Percentiles rank a stretch among this genome's conserved stretches.
Evolutionary conservation across 2,888 invertebrate species (phyloP).

Genomic region (Onthophagus sagittarius): DNA sequence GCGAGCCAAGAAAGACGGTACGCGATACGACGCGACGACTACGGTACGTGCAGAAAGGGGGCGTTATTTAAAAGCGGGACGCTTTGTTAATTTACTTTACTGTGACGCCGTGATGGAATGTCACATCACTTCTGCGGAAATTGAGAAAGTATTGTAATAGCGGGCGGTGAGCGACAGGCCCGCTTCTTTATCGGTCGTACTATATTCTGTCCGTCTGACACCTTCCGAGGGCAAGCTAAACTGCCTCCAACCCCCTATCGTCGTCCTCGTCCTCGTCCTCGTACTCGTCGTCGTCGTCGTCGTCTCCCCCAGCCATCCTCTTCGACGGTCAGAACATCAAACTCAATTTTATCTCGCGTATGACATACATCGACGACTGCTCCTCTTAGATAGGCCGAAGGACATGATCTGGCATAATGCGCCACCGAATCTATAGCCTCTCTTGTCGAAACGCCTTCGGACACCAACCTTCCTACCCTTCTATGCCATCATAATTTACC

Average conservation of each 20-base stretch:
- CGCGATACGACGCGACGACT: conserved; percentile 14
- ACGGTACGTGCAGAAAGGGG: conserved; percentile 32
- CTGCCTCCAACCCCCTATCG: conserved; percentile 23
- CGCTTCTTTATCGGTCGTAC: conserved; percentile 48
- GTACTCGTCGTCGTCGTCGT: background rate
- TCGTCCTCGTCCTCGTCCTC: conserved; percentile 1
- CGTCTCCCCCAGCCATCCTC: conserved; percentile 3
- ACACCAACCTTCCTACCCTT: background rate
- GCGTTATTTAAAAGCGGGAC: conserved; percentile 46
- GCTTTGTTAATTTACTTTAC: conserved; percentile 50
- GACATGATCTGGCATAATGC: conserved; percentile 30
- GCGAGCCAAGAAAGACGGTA: conserved; percentile 7
- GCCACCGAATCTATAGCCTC: conserved; percentile 17
- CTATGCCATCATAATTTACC: background rate
- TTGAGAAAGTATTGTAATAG: conserved; percentile 50
- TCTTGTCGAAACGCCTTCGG: conserved; percentile 2
- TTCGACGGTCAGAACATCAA: conserved; percentile 18
- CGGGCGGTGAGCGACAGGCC: conserved; percentile 47
- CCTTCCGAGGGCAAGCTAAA: conserved; percentile 42
- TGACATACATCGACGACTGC: conserved; percentile 25
- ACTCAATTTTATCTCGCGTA: conserved; percentile 21
- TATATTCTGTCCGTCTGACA: conserved; percentile 44
- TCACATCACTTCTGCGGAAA: conserved; percentile 48
- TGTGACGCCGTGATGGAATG: conserved; percentile 48
- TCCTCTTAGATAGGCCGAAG: conserved; percentile 24